These are phyloP conservation scores for Pelusios castaneus DNA, from an alignment of 2,113 vertebrate genomes.

Conservation along the genomic window DNA sequence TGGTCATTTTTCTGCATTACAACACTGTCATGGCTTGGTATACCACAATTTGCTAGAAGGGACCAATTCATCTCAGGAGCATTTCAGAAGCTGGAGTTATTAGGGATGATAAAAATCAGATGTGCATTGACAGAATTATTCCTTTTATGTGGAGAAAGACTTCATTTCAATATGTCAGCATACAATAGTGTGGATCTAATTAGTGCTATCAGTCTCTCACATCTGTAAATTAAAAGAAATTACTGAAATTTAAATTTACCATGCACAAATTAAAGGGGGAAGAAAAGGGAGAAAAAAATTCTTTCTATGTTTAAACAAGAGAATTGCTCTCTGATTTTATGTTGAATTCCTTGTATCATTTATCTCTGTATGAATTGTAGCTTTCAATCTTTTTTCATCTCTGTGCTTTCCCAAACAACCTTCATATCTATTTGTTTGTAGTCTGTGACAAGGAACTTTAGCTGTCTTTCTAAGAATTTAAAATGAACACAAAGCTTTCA, in stretches of 20 bases:
- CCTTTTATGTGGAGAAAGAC: background rate
- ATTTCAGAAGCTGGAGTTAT: background rate
- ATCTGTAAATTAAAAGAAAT: background rate
- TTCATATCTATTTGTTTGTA: background rate
- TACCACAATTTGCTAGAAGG: background rate
- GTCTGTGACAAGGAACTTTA: background rate
- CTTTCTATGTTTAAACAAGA: background rate
- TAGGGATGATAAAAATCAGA: background rate
- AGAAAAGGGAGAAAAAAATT: accelerated
- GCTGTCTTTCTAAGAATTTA: background rate
- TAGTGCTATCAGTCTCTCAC: background rate
- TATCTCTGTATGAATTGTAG: background rate
- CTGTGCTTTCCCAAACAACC: background rate
- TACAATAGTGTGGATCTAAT: background rate
- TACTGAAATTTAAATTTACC: background rate
- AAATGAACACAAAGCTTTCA: background rate
- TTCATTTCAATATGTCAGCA: background rate
- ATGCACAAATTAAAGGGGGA: background rate
- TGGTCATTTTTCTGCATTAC: background rate
- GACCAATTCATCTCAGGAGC: background rate
- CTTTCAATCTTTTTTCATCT: background rate
- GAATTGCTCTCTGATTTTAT: background rate
- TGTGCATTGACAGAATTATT: background rate
- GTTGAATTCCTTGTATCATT: background rate
- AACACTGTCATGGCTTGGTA: background rate